Percentiles rank a stretch among this genome's conserved stretches.
phyloP scores from a whole-genome alignment of 1,140 invertebrate species.

The Rhagoletis pomonella region DNA sequence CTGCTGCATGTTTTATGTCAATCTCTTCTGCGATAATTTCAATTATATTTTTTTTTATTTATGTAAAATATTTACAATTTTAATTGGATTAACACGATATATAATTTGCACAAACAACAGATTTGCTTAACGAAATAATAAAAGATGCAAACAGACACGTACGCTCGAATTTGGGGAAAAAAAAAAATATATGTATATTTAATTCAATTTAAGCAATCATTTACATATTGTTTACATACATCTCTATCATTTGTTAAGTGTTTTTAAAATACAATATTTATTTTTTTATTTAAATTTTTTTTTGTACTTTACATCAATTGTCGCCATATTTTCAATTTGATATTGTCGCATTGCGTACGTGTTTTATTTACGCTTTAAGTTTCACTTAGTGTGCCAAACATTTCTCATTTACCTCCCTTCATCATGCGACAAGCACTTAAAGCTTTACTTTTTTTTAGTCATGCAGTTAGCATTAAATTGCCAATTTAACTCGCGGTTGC shows the following conservation, averaged over 20 bases:
- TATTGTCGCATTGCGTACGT: no score
- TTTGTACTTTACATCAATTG: background rate
- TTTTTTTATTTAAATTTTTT: background rate
- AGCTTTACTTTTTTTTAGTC: background rate
- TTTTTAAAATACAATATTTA: background rate
- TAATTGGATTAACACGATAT: constrained; percentile 38
- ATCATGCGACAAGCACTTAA: no score
- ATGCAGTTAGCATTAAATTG: constrained; percentile 39
- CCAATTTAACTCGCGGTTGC: constrained; percentile 51
- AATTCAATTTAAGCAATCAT: constrained; percentile 32
- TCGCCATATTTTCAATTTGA: constrained; percentile 20
- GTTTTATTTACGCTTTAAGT: no score
- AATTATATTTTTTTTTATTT: no score
- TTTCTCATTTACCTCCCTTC: background rate
- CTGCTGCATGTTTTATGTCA: no score
- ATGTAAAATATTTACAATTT: background rate
- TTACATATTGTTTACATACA: constrained; percentile 37
- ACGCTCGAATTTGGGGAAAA: no score
- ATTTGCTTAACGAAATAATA: constrained; percentile 25
- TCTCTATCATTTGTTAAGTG: constrained; percentile 31
- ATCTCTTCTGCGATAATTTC: no score
- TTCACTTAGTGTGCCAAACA: background rate
- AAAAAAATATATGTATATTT: background rate
- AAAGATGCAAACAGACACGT: background rate
- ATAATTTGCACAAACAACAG: constrained; percentile 31